Evolutionary conservation across 2,888 invertebrate genomes (phyloP).

Genomic region (Cephalotes varians): DNA sequence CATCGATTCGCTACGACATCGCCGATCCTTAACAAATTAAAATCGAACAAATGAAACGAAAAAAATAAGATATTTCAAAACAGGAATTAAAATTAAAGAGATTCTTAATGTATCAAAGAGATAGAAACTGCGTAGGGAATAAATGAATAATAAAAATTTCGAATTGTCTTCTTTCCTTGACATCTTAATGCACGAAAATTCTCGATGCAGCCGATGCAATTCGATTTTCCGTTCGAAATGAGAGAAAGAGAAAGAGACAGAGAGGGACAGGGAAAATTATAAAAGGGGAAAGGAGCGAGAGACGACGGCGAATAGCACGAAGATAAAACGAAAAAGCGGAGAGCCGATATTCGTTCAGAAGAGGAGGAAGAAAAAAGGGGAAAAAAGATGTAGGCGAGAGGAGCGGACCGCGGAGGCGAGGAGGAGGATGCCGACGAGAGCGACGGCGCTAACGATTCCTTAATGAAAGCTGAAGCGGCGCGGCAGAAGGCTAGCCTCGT

Average conservation of each 20-base stretch:
- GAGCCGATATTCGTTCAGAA: constrained; percentile 48
- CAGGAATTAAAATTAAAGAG: neutral
- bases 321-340: constrained; percentile 52
- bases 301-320: constrained; percentile 39
- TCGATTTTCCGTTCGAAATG: constrained; percentile 42
- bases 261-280: constrained; percentile 45
- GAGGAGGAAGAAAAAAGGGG: constrained; percentile 31
- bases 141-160: neutral
- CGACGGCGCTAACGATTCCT: constrained; percentile 81
- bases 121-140: neutral
- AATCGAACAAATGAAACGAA: neutral
- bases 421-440: constrained; percentile 78
- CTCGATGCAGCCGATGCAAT: neutral
- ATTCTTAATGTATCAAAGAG: constrained; percentile 49
- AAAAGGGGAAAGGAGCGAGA: constrained; percentile 36
- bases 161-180: neutral
- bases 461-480: constrained; percentile 80
- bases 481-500: constrained; percentile 69
- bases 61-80: neutral
- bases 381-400: constrained; percentile 36
- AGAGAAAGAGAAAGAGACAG: constrained; percentile 42
- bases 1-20: neutral
- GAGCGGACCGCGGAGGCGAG: constrained; percentile 15
- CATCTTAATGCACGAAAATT: constrained; percentile 18
- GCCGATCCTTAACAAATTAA: neutral